Conservation (phyloP, 2,113 vertebrate species). For the Corvus hawaiiensis region DNA sequence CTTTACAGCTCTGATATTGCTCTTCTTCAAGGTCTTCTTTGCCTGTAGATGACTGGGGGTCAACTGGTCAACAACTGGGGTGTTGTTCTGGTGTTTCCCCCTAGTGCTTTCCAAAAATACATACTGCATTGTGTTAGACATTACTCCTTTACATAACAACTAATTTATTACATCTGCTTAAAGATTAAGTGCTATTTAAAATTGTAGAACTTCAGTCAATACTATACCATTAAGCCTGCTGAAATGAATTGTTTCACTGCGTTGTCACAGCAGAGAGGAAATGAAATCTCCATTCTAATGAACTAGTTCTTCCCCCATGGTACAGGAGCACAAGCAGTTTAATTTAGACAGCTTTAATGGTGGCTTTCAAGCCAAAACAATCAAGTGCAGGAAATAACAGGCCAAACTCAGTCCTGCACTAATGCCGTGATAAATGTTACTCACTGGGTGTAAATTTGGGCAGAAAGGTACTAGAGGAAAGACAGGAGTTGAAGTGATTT, state of each 20-base stretch:
- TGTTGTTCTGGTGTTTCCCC: background rate
- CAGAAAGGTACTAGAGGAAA: background rate
- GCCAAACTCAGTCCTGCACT: background rate
- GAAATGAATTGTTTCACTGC: slow-evolving; percentile 24
- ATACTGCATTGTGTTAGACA: background rate
- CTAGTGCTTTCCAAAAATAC: background rate
- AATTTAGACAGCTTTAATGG: slow-evolving; percentile 36
- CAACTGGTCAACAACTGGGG: too few species aligned
- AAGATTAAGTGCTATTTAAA: slow-evolving; percentile 47
- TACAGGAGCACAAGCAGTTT: background rate
- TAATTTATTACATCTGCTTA: slow-evolving; percentile 22
- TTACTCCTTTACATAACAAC: background rate
- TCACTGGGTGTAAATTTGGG: background rate
- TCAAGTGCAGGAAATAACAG: background rate
- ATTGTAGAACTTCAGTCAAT: slow-evolving; percentile 22
- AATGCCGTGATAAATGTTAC: background rate
- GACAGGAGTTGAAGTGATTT: background rate
- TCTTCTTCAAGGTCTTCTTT: background rate
- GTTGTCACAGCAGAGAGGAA: slow-evolving; percentile 7
- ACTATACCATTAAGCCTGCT: slow-evolving; percentile 5
- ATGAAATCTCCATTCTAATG: slow-evolving; percentile 31
- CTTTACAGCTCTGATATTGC: background rate
- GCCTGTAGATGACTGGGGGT: rapidly evolving
- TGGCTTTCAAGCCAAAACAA: slow-evolving; percentile 33
- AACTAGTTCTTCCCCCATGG: background rate